Conservation (phyloP, 2,113 vertebrate species). For the Barbus barbus region DNA sequence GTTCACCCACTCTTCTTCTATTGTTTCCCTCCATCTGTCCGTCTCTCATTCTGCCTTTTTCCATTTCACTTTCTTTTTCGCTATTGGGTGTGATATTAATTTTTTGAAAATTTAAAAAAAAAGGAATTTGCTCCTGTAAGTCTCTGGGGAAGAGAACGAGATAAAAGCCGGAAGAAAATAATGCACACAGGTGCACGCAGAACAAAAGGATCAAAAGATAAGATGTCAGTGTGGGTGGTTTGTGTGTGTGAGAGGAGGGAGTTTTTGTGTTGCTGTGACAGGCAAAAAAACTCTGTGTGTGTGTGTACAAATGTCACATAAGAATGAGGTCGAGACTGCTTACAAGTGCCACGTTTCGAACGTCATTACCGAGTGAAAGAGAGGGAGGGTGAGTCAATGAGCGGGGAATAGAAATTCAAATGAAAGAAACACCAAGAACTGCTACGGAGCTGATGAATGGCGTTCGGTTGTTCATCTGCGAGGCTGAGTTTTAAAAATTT, state of each 20-base stretch:
- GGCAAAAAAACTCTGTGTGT: slow-evolving; percentile 30
- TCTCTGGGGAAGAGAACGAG: slow-evolving; percentile 37
- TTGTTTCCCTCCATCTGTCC: slow-evolving; percentile 23
- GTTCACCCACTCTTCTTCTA: background rate
- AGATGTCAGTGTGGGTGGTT: slow-evolving; percentile 9
- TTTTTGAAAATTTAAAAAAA: background rate
- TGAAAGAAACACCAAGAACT: background rate
- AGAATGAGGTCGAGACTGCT: slow-evolving; percentile 26
- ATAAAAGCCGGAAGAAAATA: background rate
- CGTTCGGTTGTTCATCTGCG: background rate
- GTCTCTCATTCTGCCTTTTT: background rate
- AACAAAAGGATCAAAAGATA: slow-evolving; percentile 39
- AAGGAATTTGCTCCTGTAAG: slow-evolving; percentile 25
- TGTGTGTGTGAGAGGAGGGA: slow-evolving; percentile 16
- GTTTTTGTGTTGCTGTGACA: slow-evolving; percentile 25
- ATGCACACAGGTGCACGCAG: background rate
- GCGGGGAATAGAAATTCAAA: background rate
- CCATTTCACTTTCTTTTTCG: slow-evolving; percentile 26
- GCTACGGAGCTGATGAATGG: background rate
- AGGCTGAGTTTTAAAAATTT: background rate
- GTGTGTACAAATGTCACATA: slow-evolving; percentile 16
- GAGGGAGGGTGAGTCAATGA: slow-evolving; percentile 8
- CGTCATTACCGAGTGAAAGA: background rate
- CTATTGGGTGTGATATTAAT: background rate
- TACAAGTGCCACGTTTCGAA: background rate